Conservation (phyloP, 2,113 vertebrate genomes). For the Spea multiplicata region DNA sequence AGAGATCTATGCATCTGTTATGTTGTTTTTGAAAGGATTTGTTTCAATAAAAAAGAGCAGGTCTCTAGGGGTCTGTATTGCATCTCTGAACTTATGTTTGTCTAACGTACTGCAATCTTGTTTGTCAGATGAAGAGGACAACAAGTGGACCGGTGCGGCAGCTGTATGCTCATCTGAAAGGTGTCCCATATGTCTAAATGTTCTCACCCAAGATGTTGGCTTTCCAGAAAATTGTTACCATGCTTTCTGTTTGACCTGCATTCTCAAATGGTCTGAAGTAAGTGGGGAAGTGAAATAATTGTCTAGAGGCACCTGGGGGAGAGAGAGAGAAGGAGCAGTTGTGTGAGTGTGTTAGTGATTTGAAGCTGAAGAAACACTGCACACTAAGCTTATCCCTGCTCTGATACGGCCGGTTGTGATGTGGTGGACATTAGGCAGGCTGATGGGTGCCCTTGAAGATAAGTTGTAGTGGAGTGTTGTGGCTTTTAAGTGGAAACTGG, state of each 20-base stretch:
- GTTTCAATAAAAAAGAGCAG: too few species aligned
- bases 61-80: too few species aligned
- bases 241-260: conserved; percentile 87
- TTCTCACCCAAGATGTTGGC: conserved; percentile 76
- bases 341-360: too few species aligned
- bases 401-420: too few species aligned
- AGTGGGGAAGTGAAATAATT: conserved; percentile 42
- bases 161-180: conserved; percentile 65
- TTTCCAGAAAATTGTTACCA: conserved; percentile 90
- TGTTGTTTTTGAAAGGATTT: too few species aligned
- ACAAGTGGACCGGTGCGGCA: conserved; percentile 55
- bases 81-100: not conserved
- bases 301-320: not conserved
- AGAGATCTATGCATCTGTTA: not conserved
- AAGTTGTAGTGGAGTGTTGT: too few species aligned
- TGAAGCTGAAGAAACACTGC: too few species aligned
- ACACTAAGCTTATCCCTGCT: too few species aligned
- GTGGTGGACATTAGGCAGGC: too few species aligned
- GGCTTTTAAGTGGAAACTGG: too few species aligned
- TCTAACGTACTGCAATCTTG: not conserved
- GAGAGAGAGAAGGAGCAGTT: too few species aligned
- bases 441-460: too few species aligned
- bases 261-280: conserved; percentile 96
- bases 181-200: conserved; percentile 91
- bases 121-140: conserved; percentile 70